A percentile compares a stretch with the other conserved stretches of the same genome.
These are phyloP conservation scores for Yponomeuta evonymella DNA, from an alignment of 2,888 invertebrate species.

Conservation along the genomic window DNA sequence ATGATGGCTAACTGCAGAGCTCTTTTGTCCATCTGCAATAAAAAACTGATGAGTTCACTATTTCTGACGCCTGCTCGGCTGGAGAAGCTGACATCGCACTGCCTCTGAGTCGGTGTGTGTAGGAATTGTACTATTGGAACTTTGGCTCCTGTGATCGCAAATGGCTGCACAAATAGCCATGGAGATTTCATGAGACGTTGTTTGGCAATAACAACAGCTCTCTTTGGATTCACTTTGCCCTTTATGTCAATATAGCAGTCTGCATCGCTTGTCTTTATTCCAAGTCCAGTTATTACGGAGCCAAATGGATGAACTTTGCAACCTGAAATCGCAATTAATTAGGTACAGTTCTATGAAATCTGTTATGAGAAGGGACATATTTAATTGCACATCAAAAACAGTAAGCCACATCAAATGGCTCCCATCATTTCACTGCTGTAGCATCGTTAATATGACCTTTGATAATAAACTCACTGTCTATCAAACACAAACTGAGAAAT, in stretches of 20 bases:
- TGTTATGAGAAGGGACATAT: too few relatives aligned
- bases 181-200: constrained; percentile 44
- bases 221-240: not conserved
- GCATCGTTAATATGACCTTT: too few relatives aligned
- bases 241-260: constrained; percentile 79
- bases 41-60: constrained; percentile 77
- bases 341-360: too few relatives aligned
- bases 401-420: too few relatives aligned
- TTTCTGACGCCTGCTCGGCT: constrained; percentile 81
- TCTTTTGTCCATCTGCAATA: constrained; percentile 72
- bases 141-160: constrained; percentile 80
- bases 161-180: constrained; percentile 64
- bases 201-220: constrained; percentile 36
- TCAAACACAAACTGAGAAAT: too few relatives aligned
- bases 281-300: constrained; percentile 83
- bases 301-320: constrained; percentile 79
- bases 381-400: too few relatives aligned
- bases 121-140: constrained; percentile 86
- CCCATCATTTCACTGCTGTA: too few relatives aligned
- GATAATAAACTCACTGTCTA: too few relatives aligned
- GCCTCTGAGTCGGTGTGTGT: constrained; percentile 75
- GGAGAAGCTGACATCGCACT: constrained; percentile 84
- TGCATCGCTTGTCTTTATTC: constrained; percentile 82
- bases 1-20: constrained; percentile 77
- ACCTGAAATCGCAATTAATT: not conserved